phyloP scores from a whole-genome alignment of 2,797 vertebrate species.

The Chelonia mydas region DNA sequence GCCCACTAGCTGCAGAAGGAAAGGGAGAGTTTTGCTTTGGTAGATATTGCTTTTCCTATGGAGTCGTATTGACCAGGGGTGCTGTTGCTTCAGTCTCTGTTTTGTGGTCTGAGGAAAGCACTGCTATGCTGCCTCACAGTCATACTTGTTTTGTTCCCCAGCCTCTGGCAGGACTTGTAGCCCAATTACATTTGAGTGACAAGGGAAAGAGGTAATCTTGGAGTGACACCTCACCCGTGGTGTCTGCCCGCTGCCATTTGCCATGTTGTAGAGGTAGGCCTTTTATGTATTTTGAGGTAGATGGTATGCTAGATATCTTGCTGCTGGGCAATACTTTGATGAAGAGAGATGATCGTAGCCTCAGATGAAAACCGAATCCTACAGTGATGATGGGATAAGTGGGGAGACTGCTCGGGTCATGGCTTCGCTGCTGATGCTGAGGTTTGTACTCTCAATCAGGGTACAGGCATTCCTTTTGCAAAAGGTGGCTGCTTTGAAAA shows the following conservation, averaged over 20 bases:
- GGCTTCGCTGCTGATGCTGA: neutral
- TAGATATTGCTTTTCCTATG: neutral
- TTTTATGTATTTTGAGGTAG: neutral
- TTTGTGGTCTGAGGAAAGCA: fast-evolving
- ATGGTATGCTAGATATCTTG: neutral
- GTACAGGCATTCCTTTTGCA: neutral
- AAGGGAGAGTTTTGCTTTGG: fast-evolving
- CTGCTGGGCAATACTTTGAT: neutral
- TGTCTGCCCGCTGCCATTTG: neutral
- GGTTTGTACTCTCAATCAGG: neutral
- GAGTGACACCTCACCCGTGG: fast-evolving
- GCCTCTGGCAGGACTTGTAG: fast-evolving
- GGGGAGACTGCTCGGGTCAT: neutral
- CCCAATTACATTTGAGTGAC: neutral
- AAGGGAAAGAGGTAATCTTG: neutral
- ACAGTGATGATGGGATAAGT: neutral
- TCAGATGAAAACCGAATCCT: neutral
- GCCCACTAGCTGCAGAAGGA: neutral
- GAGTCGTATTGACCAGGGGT: fast-evolving
- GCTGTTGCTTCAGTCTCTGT: fast-evolving
- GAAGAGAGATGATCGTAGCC: neutral
- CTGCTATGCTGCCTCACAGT: neutral
- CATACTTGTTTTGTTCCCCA: fast-evolving
- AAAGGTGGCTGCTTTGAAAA: neutral
- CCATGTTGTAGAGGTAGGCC: neutral